Evolutionary conservation across 2,888 invertebrate species (phyloP).

Genomic region (Aspidapion aeneum): DNA sequence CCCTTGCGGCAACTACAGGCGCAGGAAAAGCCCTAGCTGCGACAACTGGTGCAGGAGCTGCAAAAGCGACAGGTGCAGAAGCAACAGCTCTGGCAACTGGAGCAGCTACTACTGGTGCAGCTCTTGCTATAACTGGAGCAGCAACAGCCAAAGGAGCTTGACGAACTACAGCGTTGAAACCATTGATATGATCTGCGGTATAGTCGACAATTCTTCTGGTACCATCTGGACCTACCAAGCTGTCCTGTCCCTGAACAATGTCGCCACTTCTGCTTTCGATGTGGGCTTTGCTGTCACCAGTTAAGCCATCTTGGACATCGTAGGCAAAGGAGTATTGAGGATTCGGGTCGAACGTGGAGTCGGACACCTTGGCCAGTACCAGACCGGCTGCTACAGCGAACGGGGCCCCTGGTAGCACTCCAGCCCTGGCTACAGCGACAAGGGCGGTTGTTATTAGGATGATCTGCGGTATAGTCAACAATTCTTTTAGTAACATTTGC

Average conservation of each 20-base stretch:
- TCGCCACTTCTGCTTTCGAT: constrained; percentile 57
- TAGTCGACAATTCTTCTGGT: constrained; percentile 60
- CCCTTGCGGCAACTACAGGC: constrained; percentile 13
- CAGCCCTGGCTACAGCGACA: constrained; percentile 40
- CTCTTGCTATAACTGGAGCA: constrained; percentile 45
- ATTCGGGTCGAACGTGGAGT: constrained; percentile 56
- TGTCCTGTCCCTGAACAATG: constrained; percentile 62
- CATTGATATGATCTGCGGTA: constrained; percentile 63
- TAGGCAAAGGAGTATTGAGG: constrained; percentile 68
- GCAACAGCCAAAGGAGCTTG: constrained; percentile 52
- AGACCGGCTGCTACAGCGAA: constrained; percentile 39
- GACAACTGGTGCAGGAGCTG: constrained; percentile 25
- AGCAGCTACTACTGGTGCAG: constrained; percentile 37
- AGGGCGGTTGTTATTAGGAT: constrained; percentile 53
- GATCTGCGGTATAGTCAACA: constrained; percentile 64
- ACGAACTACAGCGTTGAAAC: constrained; percentile 65
- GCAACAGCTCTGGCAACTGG: constrained; percentile 19
- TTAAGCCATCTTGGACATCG: constrained; percentile 63
- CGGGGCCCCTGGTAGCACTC: constrained; percentile 42
- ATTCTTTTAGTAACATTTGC: constrained; percentile 61
- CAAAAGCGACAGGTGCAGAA: constrained; percentile 22
- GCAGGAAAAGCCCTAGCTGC: constrained; percentile 28
- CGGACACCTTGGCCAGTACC: constrained; percentile 46
- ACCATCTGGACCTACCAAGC: constrained; percentile 62
- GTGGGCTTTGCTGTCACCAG: constrained; percentile 57